Conservation (phyloP, 1,140 invertebrate genomes). For the Papilio polyxenes region DNA sequence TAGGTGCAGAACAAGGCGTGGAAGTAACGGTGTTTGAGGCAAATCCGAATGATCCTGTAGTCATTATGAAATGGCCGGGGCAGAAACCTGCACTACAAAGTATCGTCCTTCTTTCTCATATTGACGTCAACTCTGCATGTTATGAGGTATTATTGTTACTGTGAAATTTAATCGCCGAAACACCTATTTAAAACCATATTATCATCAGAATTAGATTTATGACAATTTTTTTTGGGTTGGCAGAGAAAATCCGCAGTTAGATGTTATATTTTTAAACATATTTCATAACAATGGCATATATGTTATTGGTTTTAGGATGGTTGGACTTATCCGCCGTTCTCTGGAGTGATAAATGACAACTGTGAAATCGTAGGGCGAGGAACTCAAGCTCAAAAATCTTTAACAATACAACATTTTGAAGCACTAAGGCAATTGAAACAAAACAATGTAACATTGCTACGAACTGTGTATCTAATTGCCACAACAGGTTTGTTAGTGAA, state of each 20-base stretch:
- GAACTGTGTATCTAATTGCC: background rate
- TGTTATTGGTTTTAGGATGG: background rate
- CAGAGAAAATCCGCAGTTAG: no score
- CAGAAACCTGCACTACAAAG: background rate
- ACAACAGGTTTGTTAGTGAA: background rate
- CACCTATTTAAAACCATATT: no score
- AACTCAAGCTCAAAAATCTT: conserved; percentile 7
- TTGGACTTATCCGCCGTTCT: background rate
- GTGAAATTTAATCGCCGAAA: no score
- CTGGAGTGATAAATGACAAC: conserved; percentile 4
- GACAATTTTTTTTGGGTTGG: no score
- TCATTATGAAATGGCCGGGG: background rate
- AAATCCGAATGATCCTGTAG: background rate
- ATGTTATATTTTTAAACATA: no score
- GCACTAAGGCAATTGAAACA: background rate
- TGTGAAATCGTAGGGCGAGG: conserved; percentile 6
- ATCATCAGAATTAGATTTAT: no score
- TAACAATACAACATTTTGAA: conserved; percentile 19
- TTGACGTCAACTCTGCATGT: background rate
- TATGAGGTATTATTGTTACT: background rate
- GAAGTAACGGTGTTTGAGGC: conserved; percentile 9
- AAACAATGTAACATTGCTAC: conserved; percentile 1
- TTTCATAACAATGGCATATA: no score
- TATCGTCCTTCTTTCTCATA: conserved; percentile 2
- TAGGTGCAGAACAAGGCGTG: background rate